These are phyloP conservation scores for Thryonomys swinderianus DNA, from an alignment of 2,113 vertebrate species.

Conservation along the genomic window DNA sequence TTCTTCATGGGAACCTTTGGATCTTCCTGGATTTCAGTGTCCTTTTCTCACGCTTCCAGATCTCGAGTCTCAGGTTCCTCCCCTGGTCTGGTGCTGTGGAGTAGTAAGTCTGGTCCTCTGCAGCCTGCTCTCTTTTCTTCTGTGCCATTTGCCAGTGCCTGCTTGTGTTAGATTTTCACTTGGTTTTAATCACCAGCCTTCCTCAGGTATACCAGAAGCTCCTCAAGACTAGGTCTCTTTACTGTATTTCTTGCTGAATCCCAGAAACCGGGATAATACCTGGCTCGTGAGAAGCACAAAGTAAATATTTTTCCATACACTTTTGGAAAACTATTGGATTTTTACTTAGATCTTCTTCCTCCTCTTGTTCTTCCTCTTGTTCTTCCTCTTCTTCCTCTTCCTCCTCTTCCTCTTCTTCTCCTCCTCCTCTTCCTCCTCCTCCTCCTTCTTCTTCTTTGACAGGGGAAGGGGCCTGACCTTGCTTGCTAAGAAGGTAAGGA, in stretches of 20 bases:
- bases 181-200: not conserved
- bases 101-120: not conserved
- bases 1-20: not conserved
- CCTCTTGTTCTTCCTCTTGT: too few relatives aligned
- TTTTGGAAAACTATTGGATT: not conserved
- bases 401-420: too few relatives aligned
- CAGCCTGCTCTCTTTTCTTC: not conserved
- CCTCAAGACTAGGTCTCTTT: not conserved
- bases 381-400: too few relatives aligned
- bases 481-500: not conserved
- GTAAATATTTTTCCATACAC: not conserved
- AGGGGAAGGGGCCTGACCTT: not conserved
- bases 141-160: not conserved
- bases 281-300: not conserved
- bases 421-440: too few relatives aligned
- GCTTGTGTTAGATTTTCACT: not conserved
- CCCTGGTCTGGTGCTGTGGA: not conserved
- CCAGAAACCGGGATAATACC: not conserved
- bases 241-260: not conserved
- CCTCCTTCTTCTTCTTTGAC: too few relatives aligned
- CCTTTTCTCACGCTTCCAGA: not conserved
- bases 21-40: not conserved
- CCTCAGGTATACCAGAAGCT: not conserved
- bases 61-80: not conserved
- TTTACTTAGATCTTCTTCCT: not conserved